A percentile compares a stretch with the other conserved stretches of the same genome.
phyloP scores from a whole-genome alignment of 2,113 vertebrate species.

The Sterna hirundo region DNA sequence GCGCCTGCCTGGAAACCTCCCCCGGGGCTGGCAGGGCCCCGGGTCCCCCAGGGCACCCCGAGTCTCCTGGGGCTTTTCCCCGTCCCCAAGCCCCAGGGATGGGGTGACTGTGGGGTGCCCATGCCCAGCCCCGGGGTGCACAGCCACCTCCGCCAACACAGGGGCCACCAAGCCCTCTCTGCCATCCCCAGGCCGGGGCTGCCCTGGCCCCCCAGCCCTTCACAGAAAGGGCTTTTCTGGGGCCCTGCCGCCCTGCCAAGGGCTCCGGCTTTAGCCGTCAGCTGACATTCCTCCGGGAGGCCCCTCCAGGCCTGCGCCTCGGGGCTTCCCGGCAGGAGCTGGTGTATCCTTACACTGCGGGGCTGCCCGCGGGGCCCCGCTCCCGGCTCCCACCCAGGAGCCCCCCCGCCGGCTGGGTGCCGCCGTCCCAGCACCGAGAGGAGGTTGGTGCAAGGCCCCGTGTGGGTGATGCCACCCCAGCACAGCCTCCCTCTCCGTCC shows the following conservation, averaged over 20 bases:
- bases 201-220: neutral
- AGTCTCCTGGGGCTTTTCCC: neutral
- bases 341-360: neutral
- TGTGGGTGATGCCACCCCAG: neutral
- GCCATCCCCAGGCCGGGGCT: neutral
- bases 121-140: neutral
- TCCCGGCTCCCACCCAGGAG: neutral
- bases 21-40: neutral
- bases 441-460: neutral
- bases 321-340: neutral
- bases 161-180: rapidly evolving
- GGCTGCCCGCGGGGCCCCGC: rapidly evolving
- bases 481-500: too few species aligned
- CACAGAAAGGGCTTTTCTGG: neutral
- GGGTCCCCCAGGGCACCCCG: neutral
- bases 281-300: slow-evolving; percentile 65
- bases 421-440: neutral
- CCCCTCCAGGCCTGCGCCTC: neutral
- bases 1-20: neutral
- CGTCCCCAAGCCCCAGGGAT: neutral
- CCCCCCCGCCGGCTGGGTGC: neutral
- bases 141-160: rapidly evolving
- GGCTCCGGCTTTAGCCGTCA: slow-evolving; percentile 28
- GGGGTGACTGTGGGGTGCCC: neutral
- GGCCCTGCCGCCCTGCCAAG: neutral